Evolutionary conservation across 2,113 vertebrate genomes (phyloP), one percentile per base, ranked within the genome.

Genomic region (Cavia aperea): DNA sequence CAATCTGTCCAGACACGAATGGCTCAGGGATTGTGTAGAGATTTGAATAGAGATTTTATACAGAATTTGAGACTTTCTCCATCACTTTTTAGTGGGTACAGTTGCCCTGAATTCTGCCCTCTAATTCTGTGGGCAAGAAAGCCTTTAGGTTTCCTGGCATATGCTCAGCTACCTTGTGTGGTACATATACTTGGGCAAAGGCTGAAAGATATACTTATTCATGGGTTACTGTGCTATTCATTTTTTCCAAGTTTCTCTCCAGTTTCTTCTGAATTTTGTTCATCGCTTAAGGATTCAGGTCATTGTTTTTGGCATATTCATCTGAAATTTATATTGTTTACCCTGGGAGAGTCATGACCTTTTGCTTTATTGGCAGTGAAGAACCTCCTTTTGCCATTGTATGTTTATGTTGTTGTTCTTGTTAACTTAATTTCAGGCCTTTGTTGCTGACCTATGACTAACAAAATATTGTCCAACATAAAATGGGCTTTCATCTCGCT

Each of bases 391-490:
- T 83, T 63, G 49, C 62, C 49, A 81, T 92, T 86, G 56, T 79
- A 85, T 81, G 31, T 63, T 56, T 88, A 18, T 29, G 16, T 18
- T n/a, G 33, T 39, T 51, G 51, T 19, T 73, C 65, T 56, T 68
- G 39, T 88, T 21, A 33, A 18, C 15, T 85, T 60, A 73, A 79
- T 68, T 54, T 88, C 75, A 66, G 33, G 81, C 66, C 43, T 85
- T 56, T 33, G 36, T 31, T 87, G 68, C 21, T 81, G 60, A 82
- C 68, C n/a, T 39, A 60, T 79, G 36, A 60, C 21, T 93, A 23
- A 90, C 21, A 88, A 90, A 81, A 93, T 39, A 51, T 63, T 85
- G 65, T 72, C 83, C 56, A 88, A 79, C 46, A 60, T 81, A 85
- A 92, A 72, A 49, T 58, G 36, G 75, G 29, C 26, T 62, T 88